Evolutionary conservation across 1,140 invertebrate species (phyloP).

Genomic region (Pectinophora gossypiella): DNA sequence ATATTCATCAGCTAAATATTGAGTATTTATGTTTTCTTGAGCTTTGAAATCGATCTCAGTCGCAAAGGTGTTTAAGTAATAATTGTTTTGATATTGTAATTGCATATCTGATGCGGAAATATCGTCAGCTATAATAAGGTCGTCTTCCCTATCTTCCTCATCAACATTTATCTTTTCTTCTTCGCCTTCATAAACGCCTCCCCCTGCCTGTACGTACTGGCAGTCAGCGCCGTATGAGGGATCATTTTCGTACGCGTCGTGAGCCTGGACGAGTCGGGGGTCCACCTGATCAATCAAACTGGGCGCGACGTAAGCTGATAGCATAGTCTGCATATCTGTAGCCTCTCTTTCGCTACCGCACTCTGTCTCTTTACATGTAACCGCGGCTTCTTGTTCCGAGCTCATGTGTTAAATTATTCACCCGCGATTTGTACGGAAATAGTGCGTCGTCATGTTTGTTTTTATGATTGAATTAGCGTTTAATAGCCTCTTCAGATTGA

Average conservation of each 20-base stretch:
- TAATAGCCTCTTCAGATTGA: constrained; percentile 50
- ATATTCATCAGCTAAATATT: constrained; percentile 2
- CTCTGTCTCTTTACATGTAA: constrained; percentile 17
- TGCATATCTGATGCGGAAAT: neutral
- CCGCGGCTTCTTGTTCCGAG: constrained; percentile 31
- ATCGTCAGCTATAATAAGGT: constrained; percentile 44
- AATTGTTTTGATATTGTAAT: too few relatives aligned
- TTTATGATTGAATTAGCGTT: constrained; percentile 67
- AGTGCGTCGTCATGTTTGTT: constrained; percentile 63
- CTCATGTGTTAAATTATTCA: constrained; percentile 54
- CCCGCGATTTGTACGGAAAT: constrained; percentile 46
- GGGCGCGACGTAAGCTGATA: constrained; percentile 45
- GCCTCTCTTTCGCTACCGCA: constrained; percentile 20
- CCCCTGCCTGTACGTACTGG: neutral
- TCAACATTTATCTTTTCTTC: constrained; percentile 55
- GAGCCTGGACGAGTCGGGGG: neutral
- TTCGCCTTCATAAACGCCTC: neutral
- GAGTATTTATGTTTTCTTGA: neutral
- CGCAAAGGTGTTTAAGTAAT: too few relatives aligned
- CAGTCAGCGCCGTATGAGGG: neutral
- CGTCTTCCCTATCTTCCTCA: constrained; percentile 42
- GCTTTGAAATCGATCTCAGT: too few relatives aligned
- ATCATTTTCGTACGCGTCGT: neutral
- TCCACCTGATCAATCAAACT: constrained; percentile 23
- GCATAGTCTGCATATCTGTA: constrained; percentile 54